Conservation (phyloP, 2,797 vertebrate genomes). For the Psittacula echo region DNA sequence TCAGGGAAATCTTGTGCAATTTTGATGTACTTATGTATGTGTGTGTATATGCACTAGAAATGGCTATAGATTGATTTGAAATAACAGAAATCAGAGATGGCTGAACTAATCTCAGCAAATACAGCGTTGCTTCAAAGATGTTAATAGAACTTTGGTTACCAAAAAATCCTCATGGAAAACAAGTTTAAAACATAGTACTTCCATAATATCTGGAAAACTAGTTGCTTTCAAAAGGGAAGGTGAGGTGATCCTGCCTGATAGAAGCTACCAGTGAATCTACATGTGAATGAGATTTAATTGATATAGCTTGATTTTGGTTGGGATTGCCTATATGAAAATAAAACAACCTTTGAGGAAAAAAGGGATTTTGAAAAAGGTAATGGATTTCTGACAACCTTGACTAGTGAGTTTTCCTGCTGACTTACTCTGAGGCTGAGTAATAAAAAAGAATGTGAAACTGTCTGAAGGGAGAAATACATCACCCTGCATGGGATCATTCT, state of each 20-base stretch:
- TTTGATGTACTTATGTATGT: neutral
- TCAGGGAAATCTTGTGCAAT: neutral
- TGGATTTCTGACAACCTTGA: neutral
- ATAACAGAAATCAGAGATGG: neutral
- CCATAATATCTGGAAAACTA: neutral
- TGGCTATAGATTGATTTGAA: neutral
- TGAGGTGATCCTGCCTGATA: neutral
- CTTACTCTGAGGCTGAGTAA: neutral
- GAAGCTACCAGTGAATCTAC: neutral
- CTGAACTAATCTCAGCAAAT: neutral
- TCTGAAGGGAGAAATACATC: neutral
- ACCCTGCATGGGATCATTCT: neutral
- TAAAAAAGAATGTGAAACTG: neutral
- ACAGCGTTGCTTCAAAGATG: neutral
- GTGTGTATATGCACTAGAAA: neutral
- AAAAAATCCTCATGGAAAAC: neutral
- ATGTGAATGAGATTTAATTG: neutral
- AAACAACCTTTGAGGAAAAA: neutral
- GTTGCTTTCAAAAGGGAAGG: neutral
- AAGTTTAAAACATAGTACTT: neutral
- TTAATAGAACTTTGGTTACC: neutral
- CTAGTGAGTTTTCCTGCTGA: neutral
- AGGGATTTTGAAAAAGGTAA: neutral
- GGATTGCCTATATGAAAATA: neutral
- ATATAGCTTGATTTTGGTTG: neutral